Evolutionary conservation across 2,797 vertebrate genomes (phyloP).

Genomic region (Neolamprologus multifasciatus): DNA sequence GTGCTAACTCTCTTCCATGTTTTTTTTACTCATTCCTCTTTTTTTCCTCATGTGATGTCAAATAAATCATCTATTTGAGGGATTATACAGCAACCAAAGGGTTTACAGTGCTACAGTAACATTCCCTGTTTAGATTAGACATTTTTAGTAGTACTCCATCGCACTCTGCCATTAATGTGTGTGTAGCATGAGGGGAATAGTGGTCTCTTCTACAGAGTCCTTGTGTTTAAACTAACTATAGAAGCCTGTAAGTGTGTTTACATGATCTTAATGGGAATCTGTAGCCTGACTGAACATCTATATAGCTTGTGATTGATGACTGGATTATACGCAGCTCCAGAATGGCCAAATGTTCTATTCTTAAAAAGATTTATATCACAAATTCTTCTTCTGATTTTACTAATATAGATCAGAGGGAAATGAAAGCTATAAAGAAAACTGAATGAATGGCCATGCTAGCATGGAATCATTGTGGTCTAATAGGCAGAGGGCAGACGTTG

Average conservation of each 20-base stretch:
- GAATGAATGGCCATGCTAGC: neutral
- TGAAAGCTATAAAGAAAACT: neutral
- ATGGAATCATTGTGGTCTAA: neutral
- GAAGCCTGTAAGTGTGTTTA: neutral
- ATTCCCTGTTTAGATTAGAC: constrained; percentile 10
- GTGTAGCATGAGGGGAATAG: neutral
- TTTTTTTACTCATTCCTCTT: neutral
- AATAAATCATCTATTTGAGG: constrained; percentile 6
- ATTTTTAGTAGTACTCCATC: neutral
- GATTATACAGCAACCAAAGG: neutral
- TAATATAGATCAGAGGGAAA: neutral
- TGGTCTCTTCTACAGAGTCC: neutral
- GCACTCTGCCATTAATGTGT: neutral
- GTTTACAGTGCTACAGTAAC: neutral
- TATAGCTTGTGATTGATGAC: neutral
- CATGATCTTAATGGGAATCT: neutral
- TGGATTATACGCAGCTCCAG: neutral
- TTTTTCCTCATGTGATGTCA: neutral
- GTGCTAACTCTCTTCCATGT: neutral
- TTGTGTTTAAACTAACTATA: neutral
- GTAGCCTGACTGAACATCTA: neutral
- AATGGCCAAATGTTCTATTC: neutral
- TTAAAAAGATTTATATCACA: neutral
- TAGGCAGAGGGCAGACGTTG: neutral
- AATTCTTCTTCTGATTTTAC: neutral